Base-by-base conservation (phyloP, 2,888 invertebrate genomes). In the Synergus umbraculus region DNA sequence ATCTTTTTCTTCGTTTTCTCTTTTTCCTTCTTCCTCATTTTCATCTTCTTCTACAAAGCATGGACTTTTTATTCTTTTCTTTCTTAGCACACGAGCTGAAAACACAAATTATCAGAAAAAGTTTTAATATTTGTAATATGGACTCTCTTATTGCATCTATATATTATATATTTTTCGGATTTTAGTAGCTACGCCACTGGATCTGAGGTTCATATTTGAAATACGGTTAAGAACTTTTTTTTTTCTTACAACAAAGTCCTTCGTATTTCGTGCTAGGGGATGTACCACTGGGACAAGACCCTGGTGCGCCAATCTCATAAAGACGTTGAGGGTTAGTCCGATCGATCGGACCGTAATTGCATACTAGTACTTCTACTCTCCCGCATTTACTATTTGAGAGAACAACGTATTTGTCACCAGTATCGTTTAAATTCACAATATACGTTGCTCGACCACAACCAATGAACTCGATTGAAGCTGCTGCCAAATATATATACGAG, bases 341-440 rank as follows among this genome's bases (percentile, higher is more conserved):
- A 89, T 89, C 89, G 87, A 89, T 88, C 85, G 90, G 88, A 81
- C 90, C 89, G 86, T 91, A 91, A 91, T 91, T 91, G 86, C 91
- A 90, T 86, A 89, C 88, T 83, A 89, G 88, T 79, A 89, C 85
- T 86, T 91, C 89, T 81, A 89, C 85, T 81, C 86, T 86, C 82
- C 85, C 83, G 64, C 60, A 15, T 69, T 13, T 5, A 43, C 44
- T 64, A 76, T 37, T 65, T 44, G 29, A 80, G 79, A 69, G 46
- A 46, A 29, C 58, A n/a, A 46, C 18, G 76, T 44, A 69, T 77
- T 79, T 77, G 76, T 79, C 76, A 78, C 81, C 85, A 69, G 66
- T 80, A 60, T 79, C 83, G 80, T 79, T 76, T 77, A 82, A 78
- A 78, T 87, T 79, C 49, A 78, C 83, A 77, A 79, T 87, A 86